Percentiles rank a stretch among this genome's conserved stretches.
These are phyloP conservation scores for Gorilla gorilla DNA, from an alignment of 2,113 vertebrate species.

Conservation along the genomic window DNA sequence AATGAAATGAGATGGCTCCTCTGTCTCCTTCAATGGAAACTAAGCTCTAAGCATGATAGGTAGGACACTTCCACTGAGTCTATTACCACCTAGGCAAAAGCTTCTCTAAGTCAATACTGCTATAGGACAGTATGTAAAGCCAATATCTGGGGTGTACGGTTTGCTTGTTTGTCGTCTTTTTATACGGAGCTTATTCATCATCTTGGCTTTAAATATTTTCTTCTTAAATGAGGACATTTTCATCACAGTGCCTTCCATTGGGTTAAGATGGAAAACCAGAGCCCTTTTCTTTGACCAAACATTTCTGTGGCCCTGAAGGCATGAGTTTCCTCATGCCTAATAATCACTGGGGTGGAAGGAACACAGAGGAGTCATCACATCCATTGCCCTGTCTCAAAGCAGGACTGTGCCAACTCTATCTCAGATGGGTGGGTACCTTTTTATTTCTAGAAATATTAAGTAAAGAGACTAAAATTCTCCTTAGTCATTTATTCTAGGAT, in stretches of 20 bases:
- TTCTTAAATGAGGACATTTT: conserved; percentile 33
- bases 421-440: conserved; percentile 35
- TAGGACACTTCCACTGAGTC: not conserved
- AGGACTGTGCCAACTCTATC: conserved; percentile 42
- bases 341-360: conserved; percentile 55
- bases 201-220: conserved; percentile 4
- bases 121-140: not conserved
- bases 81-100: not conserved
- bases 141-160: not conserved
- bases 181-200: not conserved
- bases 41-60: not conserved
- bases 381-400: conserved; percentile 27
- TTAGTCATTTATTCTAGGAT: conserved; percentile 44
- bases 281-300: conserved; percentile 41
- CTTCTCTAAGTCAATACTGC: not conserved
- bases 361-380: conserved; percentile 56
- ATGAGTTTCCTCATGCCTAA: conserved; percentile 58
- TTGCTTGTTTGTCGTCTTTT: not conserved
- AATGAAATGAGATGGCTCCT: not conserved
- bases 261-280: conserved; percentile 53
- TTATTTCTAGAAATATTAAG: conserved; percentile 50
- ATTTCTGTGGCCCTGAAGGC: conserved; percentile 62
- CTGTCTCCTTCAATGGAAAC: not conserved
- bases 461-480: conserved; percentile 25
- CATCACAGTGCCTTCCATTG: conserved; percentile 14